Evolutionary conservation across 1,140 invertebrate species (phyloP), one percentile per base, ranked within the genome.

Genomic region (Caenorhabditis latens): DNA sequence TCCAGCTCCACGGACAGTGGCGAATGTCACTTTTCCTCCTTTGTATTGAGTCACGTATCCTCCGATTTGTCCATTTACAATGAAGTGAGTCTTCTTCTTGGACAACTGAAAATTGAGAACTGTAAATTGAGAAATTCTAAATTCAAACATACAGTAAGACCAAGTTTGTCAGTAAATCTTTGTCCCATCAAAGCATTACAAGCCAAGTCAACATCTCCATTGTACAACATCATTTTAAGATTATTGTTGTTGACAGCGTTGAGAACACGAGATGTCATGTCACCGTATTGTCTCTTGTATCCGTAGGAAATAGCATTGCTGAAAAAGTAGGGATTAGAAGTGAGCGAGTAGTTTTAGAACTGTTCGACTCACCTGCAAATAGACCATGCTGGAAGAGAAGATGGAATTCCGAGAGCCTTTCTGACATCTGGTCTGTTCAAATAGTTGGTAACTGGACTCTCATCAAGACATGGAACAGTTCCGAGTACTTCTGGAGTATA

Each of bases 121-220:
- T 9, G 5, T 53, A 53, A 9, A 46, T 79, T 32, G 2, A 43
- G 0, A 58, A n/a, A n/a, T 8, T 0, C 24, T 13, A 21, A 40
- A 40, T 19, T 55, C 7, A 48, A 48, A 79, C 84, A 24, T 46
- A 86, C 86, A 24, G 88, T 57, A 42, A 84, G 42, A 67, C 88
- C 88, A 50, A 89, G 87, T 42, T 88, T 89, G 13, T 61, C 57
- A 48, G 82, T 82, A 84, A 89, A 89, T n/a, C 88, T 50, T 42
- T 89, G 88, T 85, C 88, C 87, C 88, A 89, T 89, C 14, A 94
- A 90, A 88, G 94, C 94, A 88, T 94, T 94, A 89, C 94, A 94
- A 0, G 93, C 93, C 93, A 94, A 79, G 87, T 94, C 94, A 21
- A 94, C 91, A 90, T 94, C 94, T 14, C 94, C 94, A 89, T 94